Percentiles rank a stretch among this genome's conserved stretches.
Evolutionary conservation across 2,113 vertebrate species (phyloP).

Genomic region (Catagonus wagneri): DNA sequence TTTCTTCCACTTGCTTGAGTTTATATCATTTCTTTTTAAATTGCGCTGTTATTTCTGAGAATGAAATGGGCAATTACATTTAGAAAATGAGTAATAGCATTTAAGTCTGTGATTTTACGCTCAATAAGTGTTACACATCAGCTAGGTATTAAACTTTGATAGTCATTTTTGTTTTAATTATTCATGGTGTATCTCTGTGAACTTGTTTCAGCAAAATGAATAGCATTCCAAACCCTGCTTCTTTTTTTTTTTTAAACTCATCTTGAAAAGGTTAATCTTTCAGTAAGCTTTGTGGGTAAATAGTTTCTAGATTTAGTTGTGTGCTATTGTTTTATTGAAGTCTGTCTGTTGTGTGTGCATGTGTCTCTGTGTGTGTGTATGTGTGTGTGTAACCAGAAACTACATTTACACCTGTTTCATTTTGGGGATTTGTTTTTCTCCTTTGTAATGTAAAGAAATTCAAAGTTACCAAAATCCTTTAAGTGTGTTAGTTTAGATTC

Average conservation of each 20-base stretch:
- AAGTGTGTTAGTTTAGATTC: slow-evolving; percentile 86
- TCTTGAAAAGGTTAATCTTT: slow-evolving; percentile 60
- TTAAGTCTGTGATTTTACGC: slow-evolving; percentile 76
- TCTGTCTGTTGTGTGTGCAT: slow-evolving; percentile 76
- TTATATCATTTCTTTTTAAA: slow-evolving; percentile 72
- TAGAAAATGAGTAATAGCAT: slow-evolving; percentile 71
- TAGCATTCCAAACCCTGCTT: neutral
- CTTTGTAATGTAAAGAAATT: slow-evolving; percentile 85
- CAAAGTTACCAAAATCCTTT: slow-evolving; percentile 80
- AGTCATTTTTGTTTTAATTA: slow-evolving; percentile 48
- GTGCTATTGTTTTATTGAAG: slow-evolving; percentile 71
- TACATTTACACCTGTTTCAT: slow-evolving; percentile 80
- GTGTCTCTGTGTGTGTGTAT: slow-evolving; percentile 61
- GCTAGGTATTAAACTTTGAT: slow-evolving; percentile 52
- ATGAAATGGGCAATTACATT: slow-evolving; percentile 70
- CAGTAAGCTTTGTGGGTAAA: slow-evolving; percentile 66
- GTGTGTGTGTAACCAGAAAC: neutral
- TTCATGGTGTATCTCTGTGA: slow-evolving; percentile 47
- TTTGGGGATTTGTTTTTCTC: slow-evolving; percentile 79
- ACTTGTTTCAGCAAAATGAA: slow-evolving; percentile 46
- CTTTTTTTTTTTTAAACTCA: neutral
- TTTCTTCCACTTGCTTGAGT: slow-evolving; percentile 65
- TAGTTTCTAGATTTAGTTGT: slow-evolving; percentile 79
- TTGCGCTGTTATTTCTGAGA: slow-evolving; percentile 78
- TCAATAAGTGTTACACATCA: slow-evolving; percentile 64